Base-by-base conservation (phyloP, 1,140 invertebrate species). In the Halesus radiatus region DNA sequence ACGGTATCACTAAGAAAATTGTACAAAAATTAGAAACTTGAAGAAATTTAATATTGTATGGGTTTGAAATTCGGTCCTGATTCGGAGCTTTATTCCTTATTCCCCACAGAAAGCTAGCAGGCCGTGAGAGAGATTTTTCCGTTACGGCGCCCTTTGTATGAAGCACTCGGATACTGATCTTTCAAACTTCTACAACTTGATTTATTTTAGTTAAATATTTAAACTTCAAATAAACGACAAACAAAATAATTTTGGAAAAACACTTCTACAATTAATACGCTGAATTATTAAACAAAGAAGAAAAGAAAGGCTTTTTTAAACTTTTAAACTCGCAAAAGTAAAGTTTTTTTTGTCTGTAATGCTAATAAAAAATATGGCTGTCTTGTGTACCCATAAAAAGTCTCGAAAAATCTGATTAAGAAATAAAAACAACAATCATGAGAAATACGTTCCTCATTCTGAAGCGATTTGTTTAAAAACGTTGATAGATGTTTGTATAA, bases 91-190 rank as follows among this genome's bases (percentile, higher is more conserved):
- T 66, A 66, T 45, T 45, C 37, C 37, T 37, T 45, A 45, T n/a
- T 72, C 20, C 50, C 37, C 68, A 16, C 68, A 72, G 68, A 23
- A 45, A 72, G 45, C 68, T 10, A 68, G 37, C 37, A 20, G 68
- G 22, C 18, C 68, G 50, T 72, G 26, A 72, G 68, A 72, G 45
- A 72, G 68, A 72, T 8, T 72, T 72, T 72, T 72, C 68, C 68
- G 20, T 72, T 72, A 53, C 68, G 45, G 20, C 68, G 45, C 68
- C 68, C 50, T 72, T 53, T 72, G 68, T 72, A 72, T 29, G 45
- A 50, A 72, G 53, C 23, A 72, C 68, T 72, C 68, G 45, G 68
- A 72, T 72, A 72, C 54, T 72, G 68, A 72, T 72, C 68, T 72
- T 53, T 72, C 22, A 10, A 50, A 72, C 45, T 72, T 72, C 68